A percentile compares a stretch with the other conserved stretches of the same genome.
Evolutionary conservation across 2,888 invertebrate species (phyloP).

Genomic region (Ariolimax columbianus): DNA sequence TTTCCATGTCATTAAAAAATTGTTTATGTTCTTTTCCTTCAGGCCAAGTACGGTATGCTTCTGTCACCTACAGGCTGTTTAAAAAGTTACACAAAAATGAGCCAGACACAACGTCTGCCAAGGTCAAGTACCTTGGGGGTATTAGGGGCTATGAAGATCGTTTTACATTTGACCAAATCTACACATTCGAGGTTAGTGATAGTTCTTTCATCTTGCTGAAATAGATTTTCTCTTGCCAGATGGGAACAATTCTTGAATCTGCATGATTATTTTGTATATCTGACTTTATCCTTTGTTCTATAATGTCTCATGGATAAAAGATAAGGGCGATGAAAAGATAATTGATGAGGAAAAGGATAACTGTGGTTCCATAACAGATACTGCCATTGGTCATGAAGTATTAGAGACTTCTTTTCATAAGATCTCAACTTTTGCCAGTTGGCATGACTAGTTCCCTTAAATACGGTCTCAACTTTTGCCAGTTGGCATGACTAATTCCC

Average conservation of each 20-base stretch:
- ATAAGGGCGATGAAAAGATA: too few species aligned
- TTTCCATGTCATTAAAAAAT: too few species aligned
- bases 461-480: too few species aligned
- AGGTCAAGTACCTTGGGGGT: conserved; percentile 67
- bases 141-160: conserved; percentile 59
- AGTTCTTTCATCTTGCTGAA: not conserved
- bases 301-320: too few species aligned
- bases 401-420: too few species aligned
- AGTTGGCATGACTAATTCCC: too few species aligned
- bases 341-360: too few species aligned
- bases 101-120: not conserved
- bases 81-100: conserved; percentile 61
- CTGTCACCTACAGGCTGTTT: conserved; percentile 72
- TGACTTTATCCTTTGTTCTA: too few species aligned
- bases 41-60: conserved; percentile 71
- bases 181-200: conserved; percentile 60
- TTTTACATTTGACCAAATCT: conserved; percentile 61
- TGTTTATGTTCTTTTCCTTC: conserved; percentile 8
- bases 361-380: too few species aligned
- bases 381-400: too few species aligned
- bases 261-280: not conserved
- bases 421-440: too few species aligned
- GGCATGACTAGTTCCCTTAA: too few species aligned
- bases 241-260: not conserved
- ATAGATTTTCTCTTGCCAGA: not conserved